These are phyloP conservation scores for Gallirallus australis DNA, from an alignment of 2,797 vertebrate species.

Conservation along the genomic window DNA sequence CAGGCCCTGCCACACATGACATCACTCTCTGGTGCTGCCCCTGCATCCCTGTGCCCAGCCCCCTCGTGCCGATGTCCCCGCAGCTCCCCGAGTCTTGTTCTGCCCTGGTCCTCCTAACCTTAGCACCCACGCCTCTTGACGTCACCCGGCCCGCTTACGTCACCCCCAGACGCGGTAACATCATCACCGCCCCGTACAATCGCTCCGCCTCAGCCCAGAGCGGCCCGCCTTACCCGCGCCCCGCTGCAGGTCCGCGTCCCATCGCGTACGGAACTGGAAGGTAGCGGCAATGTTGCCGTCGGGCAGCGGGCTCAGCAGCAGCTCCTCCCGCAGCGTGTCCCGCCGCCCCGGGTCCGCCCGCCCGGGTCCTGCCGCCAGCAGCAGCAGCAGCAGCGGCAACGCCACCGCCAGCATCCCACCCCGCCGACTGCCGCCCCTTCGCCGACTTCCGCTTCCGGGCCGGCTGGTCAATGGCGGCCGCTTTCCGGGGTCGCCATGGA, in stretches of 20 bases:
- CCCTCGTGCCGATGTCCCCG: neutral
- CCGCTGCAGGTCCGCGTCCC: conserved; percentile 87
- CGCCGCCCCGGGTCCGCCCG: neutral
- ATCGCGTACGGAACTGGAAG: conserved; percentile 93
- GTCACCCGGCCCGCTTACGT: rapidly evolving
- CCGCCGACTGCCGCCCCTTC: neutral
- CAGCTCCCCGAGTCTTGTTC: neutral
- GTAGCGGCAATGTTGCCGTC: conserved; percentile 91
- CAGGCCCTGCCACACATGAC: rapidly evolving
- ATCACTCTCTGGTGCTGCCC: rapidly evolving
- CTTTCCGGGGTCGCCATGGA: neutral
- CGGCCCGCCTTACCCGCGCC: conserved; percentile 60
- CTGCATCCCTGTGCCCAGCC: rapidly evolving
- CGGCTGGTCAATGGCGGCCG: neutral
- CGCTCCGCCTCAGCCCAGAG: neutral
- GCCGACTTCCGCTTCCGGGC: conserved; percentile 20
- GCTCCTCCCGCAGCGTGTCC: conserved; percentile 89
- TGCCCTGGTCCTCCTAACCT: rapidly evolving
- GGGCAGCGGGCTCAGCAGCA: conserved; percentile 89
- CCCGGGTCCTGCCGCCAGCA: neutral
- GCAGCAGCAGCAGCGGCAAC: neutral
- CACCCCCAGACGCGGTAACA: rapidly evolving
- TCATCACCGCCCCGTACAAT: too few species aligned
- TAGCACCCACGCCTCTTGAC: neutral
- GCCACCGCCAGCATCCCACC: neutral